Percentiles rank a stretch among this genome's conserved stretches.
These are phyloP conservation scores for Sebastes elongatus DNA, from an alignment of 2,797 vertebrate species.

Conservation along the genomic window DNA sequence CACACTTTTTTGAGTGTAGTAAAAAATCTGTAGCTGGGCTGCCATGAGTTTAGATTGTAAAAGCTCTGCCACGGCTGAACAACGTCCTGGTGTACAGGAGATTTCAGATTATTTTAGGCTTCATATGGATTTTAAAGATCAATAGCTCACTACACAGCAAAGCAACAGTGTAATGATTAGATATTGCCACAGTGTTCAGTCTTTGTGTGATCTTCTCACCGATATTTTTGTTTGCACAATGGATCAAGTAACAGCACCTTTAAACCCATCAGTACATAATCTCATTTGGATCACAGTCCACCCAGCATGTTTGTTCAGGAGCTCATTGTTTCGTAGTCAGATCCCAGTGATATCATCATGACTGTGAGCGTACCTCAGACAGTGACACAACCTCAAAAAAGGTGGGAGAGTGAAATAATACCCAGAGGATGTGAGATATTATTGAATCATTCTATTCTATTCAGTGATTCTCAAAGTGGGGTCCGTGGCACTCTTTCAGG, in stretches of 20 bases:
- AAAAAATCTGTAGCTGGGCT: background rate
- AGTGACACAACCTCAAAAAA: background rate
- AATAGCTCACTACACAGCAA: background rate
- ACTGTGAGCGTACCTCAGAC: background rate
- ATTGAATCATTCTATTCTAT: background rate
- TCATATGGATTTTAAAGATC: background rate
- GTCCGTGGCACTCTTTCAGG: background rate
- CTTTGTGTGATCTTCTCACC: background rate
- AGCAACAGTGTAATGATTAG: background rate
- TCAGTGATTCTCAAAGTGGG: background rate
- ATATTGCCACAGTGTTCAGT: background rate
- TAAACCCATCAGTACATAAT: background rate
- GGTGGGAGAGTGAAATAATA: background rate
- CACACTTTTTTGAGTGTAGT: background rate
- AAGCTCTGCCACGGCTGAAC: background rate
- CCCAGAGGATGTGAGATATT: background rate
- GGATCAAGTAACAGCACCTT: background rate
- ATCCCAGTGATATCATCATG: background rate
- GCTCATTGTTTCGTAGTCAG: background rate
- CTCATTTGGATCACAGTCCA: background rate
- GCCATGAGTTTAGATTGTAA: background rate
- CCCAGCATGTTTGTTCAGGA: background rate
- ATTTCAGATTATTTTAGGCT: background rate
- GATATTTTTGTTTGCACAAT: background rate
- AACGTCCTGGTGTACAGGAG: background rate